phyloP scores from a whole-genome alignment of 2,113 vertebrate genomes.

The Hystrix brachyura region DNA sequence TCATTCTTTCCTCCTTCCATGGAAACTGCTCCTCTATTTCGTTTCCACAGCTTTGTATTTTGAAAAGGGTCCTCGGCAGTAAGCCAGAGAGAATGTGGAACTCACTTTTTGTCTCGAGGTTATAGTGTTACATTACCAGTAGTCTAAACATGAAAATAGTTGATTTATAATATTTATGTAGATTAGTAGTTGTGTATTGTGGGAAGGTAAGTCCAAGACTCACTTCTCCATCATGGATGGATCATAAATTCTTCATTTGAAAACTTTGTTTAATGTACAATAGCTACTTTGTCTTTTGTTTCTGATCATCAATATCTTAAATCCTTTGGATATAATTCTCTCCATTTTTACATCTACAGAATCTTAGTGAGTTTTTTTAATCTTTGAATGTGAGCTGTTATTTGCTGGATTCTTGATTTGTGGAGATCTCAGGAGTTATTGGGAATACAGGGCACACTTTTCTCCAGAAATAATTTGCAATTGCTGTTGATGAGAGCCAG shows the following conservation, averaged over 20 bases:
- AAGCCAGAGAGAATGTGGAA: slow-evolving; percentile 5
- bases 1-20: neutral
- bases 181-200: neutral
- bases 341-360: neutral
- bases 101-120: slow-evolving; percentile 34
- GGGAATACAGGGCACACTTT: neutral
- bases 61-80: neutral
- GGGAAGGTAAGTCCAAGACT: neutral
- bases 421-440: neutral
- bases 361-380: slow-evolving; percentile 50
- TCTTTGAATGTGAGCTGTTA: neutral
- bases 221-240: neutral
- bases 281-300: neutral
- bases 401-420: slow-evolving; percentile 18
- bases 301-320: slow-evolving; percentile 10
- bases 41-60: slow-evolving; percentile 31
- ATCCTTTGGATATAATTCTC: neutral
- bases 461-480: slow-evolving; percentile 42
- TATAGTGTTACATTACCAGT: neutral
- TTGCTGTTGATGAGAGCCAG: slow-evolving; percentile 43
- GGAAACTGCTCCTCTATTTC: neutral
- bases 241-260: slow-evolving; percentile 43
- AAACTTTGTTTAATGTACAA: neutral
- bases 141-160: neutral
- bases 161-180: neutral